Conservation (phyloP, 2,888 invertebrate genomes). For the Microplitis manilae region DNA sequence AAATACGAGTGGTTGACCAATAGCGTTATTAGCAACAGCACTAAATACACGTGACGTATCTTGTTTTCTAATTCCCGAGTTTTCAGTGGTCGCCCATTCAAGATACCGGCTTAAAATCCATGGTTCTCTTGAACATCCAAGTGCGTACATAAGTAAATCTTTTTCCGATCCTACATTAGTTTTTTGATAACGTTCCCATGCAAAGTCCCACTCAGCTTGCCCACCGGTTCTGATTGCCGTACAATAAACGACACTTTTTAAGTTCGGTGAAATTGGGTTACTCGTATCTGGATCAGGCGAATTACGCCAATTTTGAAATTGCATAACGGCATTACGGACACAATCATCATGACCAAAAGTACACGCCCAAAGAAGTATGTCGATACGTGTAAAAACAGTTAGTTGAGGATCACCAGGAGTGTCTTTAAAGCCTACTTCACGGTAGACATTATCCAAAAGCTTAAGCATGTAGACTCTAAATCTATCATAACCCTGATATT, state of each 20-base stretch:
- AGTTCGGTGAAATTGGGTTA: constrained; percentile 88
- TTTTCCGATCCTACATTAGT: constrained; percentile 88
- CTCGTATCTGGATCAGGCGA: constrained; percentile 80
- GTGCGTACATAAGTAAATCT: constrained; percentile 81
- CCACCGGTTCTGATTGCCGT: constrained; percentile 88
- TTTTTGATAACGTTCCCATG: constrained; percentile 83
- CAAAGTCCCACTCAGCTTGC: constrained; percentile 90
- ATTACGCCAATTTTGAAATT: constrained; percentile 84
- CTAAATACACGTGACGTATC: constrained; percentile 85
- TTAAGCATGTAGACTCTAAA: constrained; percentile 81
- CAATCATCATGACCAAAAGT: constrained; percentile 83
- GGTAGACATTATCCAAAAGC: constrained; percentile 79
- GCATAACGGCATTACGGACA: constrained; percentile 79
- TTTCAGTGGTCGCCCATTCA: constrained; percentile 81
- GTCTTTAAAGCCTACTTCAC: constrained; percentile 81
- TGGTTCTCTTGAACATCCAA: constrained; percentile 87
- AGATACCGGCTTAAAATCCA: constrained; percentile 88
- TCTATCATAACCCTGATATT: constrained; percentile 79
- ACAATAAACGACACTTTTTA: constrained; percentile 89
- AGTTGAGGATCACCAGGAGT: constrained; percentile 78
- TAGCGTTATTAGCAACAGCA: constrained; percentile 82
- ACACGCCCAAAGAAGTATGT: constrained; percentile 83
- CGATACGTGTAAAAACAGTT: constrained; percentile 80
- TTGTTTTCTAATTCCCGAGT: constrained; percentile 86
- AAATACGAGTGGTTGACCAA: constrained; percentile 88